Conservation (phyloP, 2,113 vertebrate genomes). For the Hemibagrus wyckioides region DNA sequence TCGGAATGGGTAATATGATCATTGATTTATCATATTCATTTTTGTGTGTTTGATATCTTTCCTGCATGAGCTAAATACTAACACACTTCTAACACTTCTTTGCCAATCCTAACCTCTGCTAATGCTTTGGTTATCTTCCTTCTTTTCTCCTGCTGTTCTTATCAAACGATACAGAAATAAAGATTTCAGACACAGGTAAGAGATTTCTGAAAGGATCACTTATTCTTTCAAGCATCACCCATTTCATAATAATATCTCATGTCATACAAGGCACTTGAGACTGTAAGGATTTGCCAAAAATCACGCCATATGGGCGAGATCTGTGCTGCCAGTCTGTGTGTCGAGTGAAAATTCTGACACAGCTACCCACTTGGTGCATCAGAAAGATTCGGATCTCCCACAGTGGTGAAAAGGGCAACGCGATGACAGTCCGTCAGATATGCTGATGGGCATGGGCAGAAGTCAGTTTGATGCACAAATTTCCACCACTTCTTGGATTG, state of each 20-base stretch:
- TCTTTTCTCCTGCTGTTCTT: conserved; percentile 72
- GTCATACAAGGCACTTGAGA: background rate
- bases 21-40: background rate
- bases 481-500: conserved; percentile 9
- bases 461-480: conserved; percentile 24
- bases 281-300: conserved; percentile 5
- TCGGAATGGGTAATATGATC: background rate
- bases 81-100: background rate
- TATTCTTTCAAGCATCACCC: conserved; percentile 23
- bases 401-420: conserved; percentile 35
- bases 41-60: background rate
- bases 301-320: background rate
- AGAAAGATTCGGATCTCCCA: background rate
- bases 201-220: conserved; percentile 35
- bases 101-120: conserved; percentile 51
- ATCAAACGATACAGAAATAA: conserved; percentile 95
- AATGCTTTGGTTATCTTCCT: conserved; percentile 58
- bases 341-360: conserved; percentile 21
- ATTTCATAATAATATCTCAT: background rate
- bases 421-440: background rate
- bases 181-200: conserved; percentile 99
- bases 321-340: conserved; percentile 5
- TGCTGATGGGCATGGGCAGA: conserved; percentile 12
- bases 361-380: background rate
- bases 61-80: conserved; percentile 25